These are phyloP conservation scores for Platysternon megacephalum DNA, from an alignment of 2,113 vertebrate genomes.

Conservation along the genomic window DNA sequence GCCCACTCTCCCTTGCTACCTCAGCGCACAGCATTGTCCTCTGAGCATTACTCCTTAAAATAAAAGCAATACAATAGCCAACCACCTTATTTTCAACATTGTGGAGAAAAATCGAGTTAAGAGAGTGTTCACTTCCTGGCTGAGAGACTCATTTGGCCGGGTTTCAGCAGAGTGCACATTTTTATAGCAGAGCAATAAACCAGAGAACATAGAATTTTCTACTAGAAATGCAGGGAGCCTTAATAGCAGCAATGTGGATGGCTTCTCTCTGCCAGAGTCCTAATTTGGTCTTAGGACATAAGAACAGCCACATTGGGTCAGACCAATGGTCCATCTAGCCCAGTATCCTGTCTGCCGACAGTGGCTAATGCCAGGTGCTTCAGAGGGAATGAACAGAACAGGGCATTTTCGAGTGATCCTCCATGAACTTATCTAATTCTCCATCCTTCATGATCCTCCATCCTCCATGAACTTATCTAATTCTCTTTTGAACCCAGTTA, in stretches of 20 bases:
- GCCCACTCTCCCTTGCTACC: rapidly evolving
- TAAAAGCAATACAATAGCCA: background rate
- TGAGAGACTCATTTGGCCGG: background rate
- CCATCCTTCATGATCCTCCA: too few species aligned
- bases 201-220: background rate
- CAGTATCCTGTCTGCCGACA: too few species aligned
- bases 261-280: background rate
- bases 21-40: rapidly evolving
- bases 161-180: rapidly evolving
- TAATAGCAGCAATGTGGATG: background rate
- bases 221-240: background rate
- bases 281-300: background rate
- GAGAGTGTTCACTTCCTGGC: background rate
- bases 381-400: too few species aligned
- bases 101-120: background rate
- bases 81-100: background rate
- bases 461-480: too few species aligned
- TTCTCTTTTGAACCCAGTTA: too few species aligned
- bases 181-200: background rate
- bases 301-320: too few species aligned
- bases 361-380: too few species aligned
- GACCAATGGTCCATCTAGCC: too few species aligned
- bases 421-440: too few species aligned
- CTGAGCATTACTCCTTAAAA: background rate
- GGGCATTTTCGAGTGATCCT: too few species aligned